phyloP scores from a whole-genome alignment of 2,113 vertebrate genomes.

The Catharus minimus region DNA sequence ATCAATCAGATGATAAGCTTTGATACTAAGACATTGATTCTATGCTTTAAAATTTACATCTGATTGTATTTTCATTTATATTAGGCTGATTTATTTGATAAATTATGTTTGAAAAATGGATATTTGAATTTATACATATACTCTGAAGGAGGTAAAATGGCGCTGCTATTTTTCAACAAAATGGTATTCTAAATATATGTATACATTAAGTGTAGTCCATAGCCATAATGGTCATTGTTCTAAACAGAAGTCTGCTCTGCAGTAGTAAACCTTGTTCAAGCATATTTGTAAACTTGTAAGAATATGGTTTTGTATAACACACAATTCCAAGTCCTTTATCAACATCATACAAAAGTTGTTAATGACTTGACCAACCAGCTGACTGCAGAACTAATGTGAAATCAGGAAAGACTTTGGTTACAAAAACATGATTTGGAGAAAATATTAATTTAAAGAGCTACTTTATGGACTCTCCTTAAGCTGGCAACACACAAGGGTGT shows the following conservation, averaged over 20 bases:
- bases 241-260: not conserved
- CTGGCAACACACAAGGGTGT: not conserved
- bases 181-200: not conserved
- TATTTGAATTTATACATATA: not conserved
- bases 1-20: not conserved
- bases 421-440: not conserved
- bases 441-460: not conserved
- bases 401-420: not conserved
- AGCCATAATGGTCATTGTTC: not conserved
- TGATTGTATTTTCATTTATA: not conserved
- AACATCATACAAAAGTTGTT: not conserved
- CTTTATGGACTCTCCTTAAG: not conserved
- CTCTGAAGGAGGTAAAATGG: not conserved
- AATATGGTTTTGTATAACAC: not conserved
- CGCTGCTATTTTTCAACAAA: not conserved
- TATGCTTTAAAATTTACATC: not conserved
- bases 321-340: not conserved
- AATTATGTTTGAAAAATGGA: not conserved
- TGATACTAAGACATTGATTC: not conserved
- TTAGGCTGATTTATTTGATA: not conserved
- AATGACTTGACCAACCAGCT: not conserved
- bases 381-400: not conserved
- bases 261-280: not conserved
- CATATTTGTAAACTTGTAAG: not conserved
- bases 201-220: not conserved